Evolutionary conservation across 2,888 invertebrate genomes (phyloP), one percentile per base, ranked within the genome.

Genomic region (Heterodera filipjevi): DNA sequence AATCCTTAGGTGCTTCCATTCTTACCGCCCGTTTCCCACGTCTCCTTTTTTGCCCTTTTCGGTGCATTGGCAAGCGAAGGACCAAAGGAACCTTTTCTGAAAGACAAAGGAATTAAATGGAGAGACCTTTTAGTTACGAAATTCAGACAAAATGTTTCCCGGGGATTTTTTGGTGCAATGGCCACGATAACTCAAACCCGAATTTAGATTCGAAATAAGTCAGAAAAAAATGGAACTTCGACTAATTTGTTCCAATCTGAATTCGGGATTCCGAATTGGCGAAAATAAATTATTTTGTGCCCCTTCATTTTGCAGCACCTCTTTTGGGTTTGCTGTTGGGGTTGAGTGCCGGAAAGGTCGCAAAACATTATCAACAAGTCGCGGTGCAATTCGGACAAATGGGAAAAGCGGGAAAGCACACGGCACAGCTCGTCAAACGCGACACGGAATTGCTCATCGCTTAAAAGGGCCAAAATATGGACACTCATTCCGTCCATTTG

Each of bases 401-500:
- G 77, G 33, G 72, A n/a, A 64, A 71, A 72, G 64, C 71, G 71
- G 53, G 53, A 46, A 22, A 77, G 30, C 59, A 77, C 44, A 53
- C 71, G 53, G 35, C 22, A 72, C 72, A 77, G 32, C 30, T 77
- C 77, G n/a, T 77, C 59, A 64, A 77, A 72, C 3, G 71, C 77
- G 27, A 72, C 71, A 27, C 77, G 72, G 33, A 35, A 77, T 59
- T 77, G 77, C n/a, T 77, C 77, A 12, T 77, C 77, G 33, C 77
- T 77, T 30, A 33, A 64, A 66, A 19, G 3, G 30, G 6, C 27
- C 6, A 2, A 59, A 5, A 27, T n/a, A n/a, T n/a, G n/a, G n/a
- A n/a, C n/a, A n/a, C n/a, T n/a, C n/a, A n/a, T n/a, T n/a, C n/a
- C n/a, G n/a, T n/a, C n/a, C n/a, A n/a, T n/a, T n/a, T n/a, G 59